Percentiles rank a stretch among this genome's conserved stretches.
Conservation (phyloP, 2,113 vertebrate species). For the Saccopteryx leptura region DNA sequence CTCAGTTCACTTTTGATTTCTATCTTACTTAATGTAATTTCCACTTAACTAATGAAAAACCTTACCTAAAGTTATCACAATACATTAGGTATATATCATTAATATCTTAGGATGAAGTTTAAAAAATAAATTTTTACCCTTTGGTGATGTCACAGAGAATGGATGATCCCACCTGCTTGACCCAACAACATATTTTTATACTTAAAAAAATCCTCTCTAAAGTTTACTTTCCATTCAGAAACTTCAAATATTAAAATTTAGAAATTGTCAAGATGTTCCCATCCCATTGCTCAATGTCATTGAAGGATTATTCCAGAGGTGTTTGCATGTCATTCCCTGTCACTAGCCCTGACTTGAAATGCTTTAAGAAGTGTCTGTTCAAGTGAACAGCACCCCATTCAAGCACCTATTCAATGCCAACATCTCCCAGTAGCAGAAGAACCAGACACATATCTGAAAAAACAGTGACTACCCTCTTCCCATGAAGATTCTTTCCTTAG, state of each 20-base stretch:
- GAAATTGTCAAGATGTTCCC: neutral
- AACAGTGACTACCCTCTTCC: neutral
- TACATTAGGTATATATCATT: neutral
- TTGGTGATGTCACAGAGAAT: neutral
- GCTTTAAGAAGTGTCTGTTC: neutral
- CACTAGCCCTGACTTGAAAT: neutral
- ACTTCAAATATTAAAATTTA: slow-evolving; percentile 30
- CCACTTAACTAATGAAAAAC: slow-evolving; percentile 6
- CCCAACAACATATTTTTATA: neutral
- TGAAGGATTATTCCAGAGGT: neutral
- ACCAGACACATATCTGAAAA: neutral
- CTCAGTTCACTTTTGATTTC: neutral
- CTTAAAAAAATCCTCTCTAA: slow-evolving; percentile 44
- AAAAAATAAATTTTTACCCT: neutral
- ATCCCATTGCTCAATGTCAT: neutral
- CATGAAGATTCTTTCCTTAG: neutral
- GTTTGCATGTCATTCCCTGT: neutral
- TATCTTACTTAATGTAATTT: neutral
- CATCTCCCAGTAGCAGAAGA: neutral
- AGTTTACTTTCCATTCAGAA: neutral
- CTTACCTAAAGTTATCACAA: neutral
- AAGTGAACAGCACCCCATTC: neutral
- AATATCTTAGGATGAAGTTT: neutral
- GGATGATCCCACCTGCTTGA: neutral
- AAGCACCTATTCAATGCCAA: neutral